Evolutionary conservation across 2,113 vertebrate genomes (phyloP), one percentile per base, ranked within the genome.

Genomic region (Steatornis caripensis): DNA sequence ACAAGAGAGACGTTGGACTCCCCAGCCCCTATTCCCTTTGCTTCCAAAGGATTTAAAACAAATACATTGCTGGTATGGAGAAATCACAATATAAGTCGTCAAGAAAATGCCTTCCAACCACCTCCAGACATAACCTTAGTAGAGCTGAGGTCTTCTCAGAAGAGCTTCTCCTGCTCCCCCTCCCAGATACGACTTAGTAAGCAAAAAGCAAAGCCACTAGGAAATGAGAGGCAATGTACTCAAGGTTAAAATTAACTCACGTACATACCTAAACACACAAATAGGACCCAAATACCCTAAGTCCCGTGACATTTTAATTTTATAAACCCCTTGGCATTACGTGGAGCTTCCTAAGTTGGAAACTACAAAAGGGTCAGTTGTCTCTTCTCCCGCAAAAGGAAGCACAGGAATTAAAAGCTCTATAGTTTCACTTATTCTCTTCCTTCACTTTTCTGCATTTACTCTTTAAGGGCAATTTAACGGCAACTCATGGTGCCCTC

Each of bases 1-100:
- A 46, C 3, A 14, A 53, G 30, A 39, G 22, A 39, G 55, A 39
- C 0, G 2, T 0, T 7, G 9, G 36, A 81, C 34, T 72, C 27
- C 20, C 20, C 48, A 68, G 1, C 5, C 10, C 32, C 4, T 1
- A 19, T 4, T 30, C 48, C 29, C 37, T 69, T 37, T 27, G 16
- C 34, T 91, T 69, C 65, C 49, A 57, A 83, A 71, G 61, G 60
- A 66, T 81, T 91, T 57, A 12, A 54, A 49, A 5, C 24, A 68
- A 71, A 84, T 36, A 26, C 7, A 6, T 16, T 6, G 12, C 34
- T 60, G 36, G 9, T 24, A 19, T 20, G 48, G 23, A 54, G 39
- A 87, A 87, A 87, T 30, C 21, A 23, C 46, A 24, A 2, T 2
- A 39, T 3, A 69, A 53, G 12, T 49, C 37, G 51, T 58, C 45